Percentiles rank a stretch among this genome's conserved stretches.
phyloP scores from a whole-genome alignment of 1,140 invertebrate genomes.

The Pollicipes pollicipes region DNA sequence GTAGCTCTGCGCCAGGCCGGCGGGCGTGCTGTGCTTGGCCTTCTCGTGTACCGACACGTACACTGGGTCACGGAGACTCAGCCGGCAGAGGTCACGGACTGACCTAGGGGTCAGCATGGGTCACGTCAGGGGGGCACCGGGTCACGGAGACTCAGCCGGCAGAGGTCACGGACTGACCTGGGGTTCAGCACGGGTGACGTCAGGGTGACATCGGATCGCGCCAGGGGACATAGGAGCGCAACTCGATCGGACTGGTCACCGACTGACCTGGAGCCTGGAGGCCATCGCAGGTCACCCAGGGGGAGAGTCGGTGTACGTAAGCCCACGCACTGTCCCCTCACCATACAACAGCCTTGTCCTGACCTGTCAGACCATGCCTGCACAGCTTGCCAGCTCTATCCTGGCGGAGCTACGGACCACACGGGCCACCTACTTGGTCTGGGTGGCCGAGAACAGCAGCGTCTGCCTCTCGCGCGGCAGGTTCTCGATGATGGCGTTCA shows the following conservation, averaged over 20 bases:
- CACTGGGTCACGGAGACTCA: constrained; percentile 79
- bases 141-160: constrained; percentile 68
- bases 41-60: constrained; percentile 85
- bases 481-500: constrained; percentile 91
- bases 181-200: too few relatives aligned
- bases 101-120: not conserved
- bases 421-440: constrained; percentile 83
- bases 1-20: constrained; percentile 71
- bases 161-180: not conserved
- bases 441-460: constrained; percentile 94
- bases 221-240: too few relatives aligned
- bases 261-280: too few relatives aligned
- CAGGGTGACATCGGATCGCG: too few relatives aligned
- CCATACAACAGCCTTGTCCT: too few relatives aligned
- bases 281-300: too few relatives aligned
- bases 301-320: too few relatives aligned
- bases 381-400: too few relatives aligned
- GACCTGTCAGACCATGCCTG: too few relatives aligned
- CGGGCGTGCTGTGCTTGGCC: constrained; percentile 53
- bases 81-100: constrained; percentile 25
- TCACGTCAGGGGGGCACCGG: constrained; percentile 38
- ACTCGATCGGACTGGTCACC: too few relatives aligned
- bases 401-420: too few relatives aligned
- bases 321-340: too few relatives aligned
- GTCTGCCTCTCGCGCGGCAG: constrained; percentile 77